Evolutionary conservation across 2,888 invertebrate genomes (phyloP).

Genomic region (Epinotia bilunana): DNA sequence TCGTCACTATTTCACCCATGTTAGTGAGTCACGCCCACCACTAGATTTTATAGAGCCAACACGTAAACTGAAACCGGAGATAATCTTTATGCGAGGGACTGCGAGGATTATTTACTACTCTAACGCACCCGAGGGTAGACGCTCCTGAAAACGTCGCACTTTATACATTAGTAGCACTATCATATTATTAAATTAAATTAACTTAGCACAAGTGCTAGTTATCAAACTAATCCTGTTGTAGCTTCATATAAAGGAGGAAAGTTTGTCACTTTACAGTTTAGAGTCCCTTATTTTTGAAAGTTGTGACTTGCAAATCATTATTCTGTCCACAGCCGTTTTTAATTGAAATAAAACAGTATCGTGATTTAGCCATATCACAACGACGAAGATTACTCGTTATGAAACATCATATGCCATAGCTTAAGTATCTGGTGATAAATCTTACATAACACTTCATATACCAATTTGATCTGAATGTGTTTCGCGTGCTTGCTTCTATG

Average conservation of each 20-base stretch:
- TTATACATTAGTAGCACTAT: conserved; percentile 30
- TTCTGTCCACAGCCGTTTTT: background rate
- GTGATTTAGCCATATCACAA: background rate
- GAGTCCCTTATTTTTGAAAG: conserved; percentile 23
- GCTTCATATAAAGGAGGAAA: conserved; percentile 33
- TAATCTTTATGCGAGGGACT: conserved; percentile 52
- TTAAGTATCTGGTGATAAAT: no score
- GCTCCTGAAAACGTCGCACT: conserved; percentile 28
- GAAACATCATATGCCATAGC: background rate
- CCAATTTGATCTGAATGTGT: no score
- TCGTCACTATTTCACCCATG: conserved; percentile 48
- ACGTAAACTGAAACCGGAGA: conserved; percentile 49
- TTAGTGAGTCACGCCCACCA: conserved; percentile 46
- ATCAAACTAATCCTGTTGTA: conserved; percentile 39
- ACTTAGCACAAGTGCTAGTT: conserved; percentile 38
- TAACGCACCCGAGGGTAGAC: conserved; percentile 26
- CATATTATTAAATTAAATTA: conserved; percentile 34
- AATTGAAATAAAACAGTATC: background rate
- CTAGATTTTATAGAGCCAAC: conserved; percentile 50
- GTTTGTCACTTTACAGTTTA: conserved; percentile 30
- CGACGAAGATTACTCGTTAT: background rate
- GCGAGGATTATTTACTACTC: conserved; percentile 51
- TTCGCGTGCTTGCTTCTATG: no score
- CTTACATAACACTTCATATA: no score
- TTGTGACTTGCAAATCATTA: conserved; percentile 9